Conservation (phyloP, 2,888 invertebrate species). For the Limulus polyphemus region DNA sequence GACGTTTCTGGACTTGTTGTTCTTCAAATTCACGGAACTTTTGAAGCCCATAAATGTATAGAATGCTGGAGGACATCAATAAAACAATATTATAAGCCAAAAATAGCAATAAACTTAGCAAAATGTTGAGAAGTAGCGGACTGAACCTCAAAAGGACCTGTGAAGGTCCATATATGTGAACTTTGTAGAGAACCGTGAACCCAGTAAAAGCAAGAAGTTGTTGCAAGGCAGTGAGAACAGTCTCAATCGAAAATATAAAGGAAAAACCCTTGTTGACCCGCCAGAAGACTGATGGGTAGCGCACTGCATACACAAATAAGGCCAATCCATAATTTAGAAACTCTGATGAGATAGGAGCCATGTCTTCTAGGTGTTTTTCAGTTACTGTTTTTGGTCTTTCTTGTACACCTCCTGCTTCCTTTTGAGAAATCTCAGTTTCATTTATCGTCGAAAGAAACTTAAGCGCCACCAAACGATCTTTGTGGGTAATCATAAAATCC, state of each 20-base stretch:
- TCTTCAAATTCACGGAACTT: slow-evolving; percentile 51
- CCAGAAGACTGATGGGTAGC: slow-evolving; percentile 81
- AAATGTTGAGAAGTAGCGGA: slow-evolving; percentile 31
- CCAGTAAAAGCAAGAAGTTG: slow-evolving; percentile 60
- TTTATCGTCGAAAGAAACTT: slow-evolving; percentile 45
- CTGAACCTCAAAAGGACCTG: slow-evolving; percentile 25
- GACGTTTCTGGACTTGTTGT: slow-evolving; percentile 40
- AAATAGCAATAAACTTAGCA: slow-evolving; percentile 42
- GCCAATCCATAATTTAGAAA: slow-evolving; percentile 68
- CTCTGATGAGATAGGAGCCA: slow-evolving; percentile 56
- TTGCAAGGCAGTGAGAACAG: slow-evolving; percentile 60
- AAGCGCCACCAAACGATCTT: slow-evolving; percentile 53
- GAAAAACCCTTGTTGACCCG: slow-evolving; percentile 69
- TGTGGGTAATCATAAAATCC: slow-evolving; percentile 50
- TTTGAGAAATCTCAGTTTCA: slow-evolving; percentile 20
- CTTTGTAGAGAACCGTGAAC: slow-evolving; percentile 66
- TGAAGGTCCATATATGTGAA: slow-evolving; percentile 34
- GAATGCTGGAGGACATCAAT: slow-evolving; percentile 55
- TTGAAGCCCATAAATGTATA: slow-evolving; percentile 65
- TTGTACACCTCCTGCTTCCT: slow-evolving; percentile 1
- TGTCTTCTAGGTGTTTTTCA: slow-evolving; percentile 34
- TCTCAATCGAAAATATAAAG: slow-evolving; percentile 63
- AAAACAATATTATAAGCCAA: slow-evolving; percentile 53
- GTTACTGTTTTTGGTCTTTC: slow-evolving; percentile 2
- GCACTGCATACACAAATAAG: slow-evolving; percentile 59